A percentile compares a stretch with the other conserved stretches of the same genome.
Conservation (phyloP, 2,888 invertebrate genomes). For the Argyresthia goedartella region DNA sequence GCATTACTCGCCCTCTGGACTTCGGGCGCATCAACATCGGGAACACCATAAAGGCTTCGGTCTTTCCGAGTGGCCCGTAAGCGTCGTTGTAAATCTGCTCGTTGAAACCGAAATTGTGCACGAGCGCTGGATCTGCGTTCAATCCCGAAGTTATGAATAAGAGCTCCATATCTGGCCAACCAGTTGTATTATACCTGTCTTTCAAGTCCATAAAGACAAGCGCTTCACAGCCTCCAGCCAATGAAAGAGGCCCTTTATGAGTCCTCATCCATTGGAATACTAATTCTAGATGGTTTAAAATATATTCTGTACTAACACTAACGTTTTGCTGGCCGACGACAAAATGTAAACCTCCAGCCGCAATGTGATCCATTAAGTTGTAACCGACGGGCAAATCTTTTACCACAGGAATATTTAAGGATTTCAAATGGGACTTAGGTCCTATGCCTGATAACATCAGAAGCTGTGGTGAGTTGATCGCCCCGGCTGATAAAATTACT, state of each 20-base stretch:
- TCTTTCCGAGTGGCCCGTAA: slow-evolving; percentile 43
- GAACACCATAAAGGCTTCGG: slow-evolving; percentile 67
- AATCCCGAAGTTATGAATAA: slow-evolving; percentile 71
- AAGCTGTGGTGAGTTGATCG: slow-evolving; percentile 83
- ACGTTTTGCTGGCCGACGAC: slow-evolving; percentile 36
- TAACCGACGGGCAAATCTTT: slow-evolving; percentile 75
- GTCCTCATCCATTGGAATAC: slow-evolving; percentile 67
- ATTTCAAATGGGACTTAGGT: slow-evolving; percentile 69
- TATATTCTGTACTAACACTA: slow-evolving; percentile 37
- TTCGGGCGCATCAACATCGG: slow-evolving; percentile 81
- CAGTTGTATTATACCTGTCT: slow-evolving; percentile 62
- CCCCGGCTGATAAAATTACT: slow-evolving; percentile 81
- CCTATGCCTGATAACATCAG: slow-evolving; percentile 86
- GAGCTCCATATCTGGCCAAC: slow-evolving; percentile 76
- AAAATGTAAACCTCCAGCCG: slow-evolving; percentile 74
- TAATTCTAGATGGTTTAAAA: slow-evolving; percentile 45
- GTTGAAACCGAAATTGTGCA: slow-evolving; percentile 67
- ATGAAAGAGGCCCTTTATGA: slow-evolving; percentile 69
- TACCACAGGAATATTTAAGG: slow-evolving; percentile 64
- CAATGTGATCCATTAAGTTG: slow-evolving; percentile 79
- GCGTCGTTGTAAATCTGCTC: slow-evolving; percentile 49
- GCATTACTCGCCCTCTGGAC: slow-evolving; percentile 75
- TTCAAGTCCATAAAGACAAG: slow-evolving; percentile 74
- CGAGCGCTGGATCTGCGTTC: slow-evolving; percentile 51
- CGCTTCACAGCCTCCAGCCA: slow-evolving; percentile 78